Evolutionary conservation across 1,140 invertebrate species (phyloP).

Genomic region (Heliconius himera): DNA sequence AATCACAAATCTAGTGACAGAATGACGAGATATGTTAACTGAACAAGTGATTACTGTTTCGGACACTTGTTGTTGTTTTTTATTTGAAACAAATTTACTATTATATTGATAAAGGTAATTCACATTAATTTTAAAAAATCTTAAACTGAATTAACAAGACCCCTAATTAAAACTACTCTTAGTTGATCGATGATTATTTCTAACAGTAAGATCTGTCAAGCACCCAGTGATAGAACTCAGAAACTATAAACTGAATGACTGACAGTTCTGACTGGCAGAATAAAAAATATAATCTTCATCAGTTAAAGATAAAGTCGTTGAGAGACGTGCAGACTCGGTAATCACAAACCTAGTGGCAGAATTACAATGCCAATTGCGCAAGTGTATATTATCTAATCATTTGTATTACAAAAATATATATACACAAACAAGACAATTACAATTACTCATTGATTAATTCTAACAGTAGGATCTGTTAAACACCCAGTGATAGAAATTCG

Average conservation of each 20-base stretch:
- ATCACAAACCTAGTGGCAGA: constrained; percentile 51
- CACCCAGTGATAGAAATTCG: constrained; percentile 42
- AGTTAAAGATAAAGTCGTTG: no score
- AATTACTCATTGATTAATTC: not conserved
- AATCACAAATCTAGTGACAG: constrained; percentile 51
- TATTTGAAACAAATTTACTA: no score
- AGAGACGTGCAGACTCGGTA: constrained; percentile 19
- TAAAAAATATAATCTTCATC: not conserved
- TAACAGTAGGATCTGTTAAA: constrained; percentile 22
- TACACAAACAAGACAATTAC: not conserved
- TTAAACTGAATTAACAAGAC: no score
- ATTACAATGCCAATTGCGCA: constrained; percentile 43
- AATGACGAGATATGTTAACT: constrained; percentile 43
- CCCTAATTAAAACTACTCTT: not conserved
- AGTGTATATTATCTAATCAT: constrained; percentile 30
- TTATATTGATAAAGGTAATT: no score
- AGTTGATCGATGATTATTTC: not conserved
- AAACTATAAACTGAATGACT: constrained; percentile 45
- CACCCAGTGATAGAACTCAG: constrained; percentile 44
- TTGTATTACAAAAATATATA: not conserved
- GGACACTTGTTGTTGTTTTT: no score
- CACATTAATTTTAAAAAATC: no score
- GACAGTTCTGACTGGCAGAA: constrained; percentile 23
- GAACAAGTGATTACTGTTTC: constrained; percentile 15
- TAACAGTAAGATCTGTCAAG: constrained; percentile 26